Evolutionary conservation across 2,888 invertebrate species (phyloP), one percentile per base, ranked within the genome.

Genomic region (Mimumesa dahlbomi): DNA sequence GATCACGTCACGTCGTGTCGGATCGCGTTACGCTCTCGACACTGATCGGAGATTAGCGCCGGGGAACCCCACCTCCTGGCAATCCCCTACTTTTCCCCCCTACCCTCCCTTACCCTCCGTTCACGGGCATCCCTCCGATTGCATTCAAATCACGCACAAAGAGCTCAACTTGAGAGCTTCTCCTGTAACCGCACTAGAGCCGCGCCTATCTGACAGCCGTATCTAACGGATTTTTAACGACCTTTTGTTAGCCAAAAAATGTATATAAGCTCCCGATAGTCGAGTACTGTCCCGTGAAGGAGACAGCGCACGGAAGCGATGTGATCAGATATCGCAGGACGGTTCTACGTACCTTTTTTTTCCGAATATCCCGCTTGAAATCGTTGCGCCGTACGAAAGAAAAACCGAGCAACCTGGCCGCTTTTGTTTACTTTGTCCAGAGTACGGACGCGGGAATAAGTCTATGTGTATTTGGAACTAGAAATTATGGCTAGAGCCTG

Each of bases 91-190:
- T 69, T 64, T 46, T 64, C 48, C 53, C 68, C 61, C n/a, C 61
- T 13, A 36, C 16, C 14, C n/a, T 11, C 25, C 25, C 25, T 25
- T 7, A 7, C 25, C 50, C 43, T 18, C 22, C 19, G 21, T 49
- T 38, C 42, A 52, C 52, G 65, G 67, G 59, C 78, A 79, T 79
- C 79, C 79, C 85, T 74, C 83, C 83, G 87, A 88, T 88, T 84
- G 87, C 88, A 88, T 88, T 88, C 87, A 87, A 87, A 88, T 88
- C 87, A 87, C 87, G 87, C 86, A 88, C 88, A 88, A 88, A 88
- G 85, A 84, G 84, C 85, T 85, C 83, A 84, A 75, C 78, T 79
- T 73, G 84, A 77, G 79, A 78, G 75, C 72, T 76, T 72, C 75
- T 82, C 80, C 73, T 65, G 75, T 76, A 79, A 79, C 76, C 81